Evolutionary conservation across 2,113 vertebrate species (phyloP), one percentile per base, ranked within the genome.

Genomic region (Perccottus glenii): DNA sequence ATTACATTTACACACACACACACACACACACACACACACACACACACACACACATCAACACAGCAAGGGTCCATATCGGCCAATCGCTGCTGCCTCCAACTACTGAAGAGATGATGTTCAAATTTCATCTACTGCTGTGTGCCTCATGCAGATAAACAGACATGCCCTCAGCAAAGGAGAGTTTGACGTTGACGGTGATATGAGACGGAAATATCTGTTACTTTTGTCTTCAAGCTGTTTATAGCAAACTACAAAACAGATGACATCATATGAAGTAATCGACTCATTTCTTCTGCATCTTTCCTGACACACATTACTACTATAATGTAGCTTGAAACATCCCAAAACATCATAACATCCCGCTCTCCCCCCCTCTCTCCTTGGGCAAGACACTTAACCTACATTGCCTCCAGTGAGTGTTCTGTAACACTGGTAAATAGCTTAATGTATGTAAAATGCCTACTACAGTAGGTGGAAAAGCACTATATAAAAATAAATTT

Each of bases 71-170:
- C 48, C 42, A 59, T 27, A 47, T 71, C 53, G 65, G 42, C 62
- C 58, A 27, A 8, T 50, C 15, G 10, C 62, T 51, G 3, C 11
- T 11, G 11, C 9, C 6, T 52, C 19, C 33, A n/a, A 16, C 7
- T 42, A n/a, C n/a, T n/a, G n/a, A n/a, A 32, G 11, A 59, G 42
- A 50, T 7, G 0, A 64, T 64, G 60, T 36, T 56, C 44, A 67
- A 42, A 61, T 70, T 49, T 83, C 57, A 77, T 67, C 60, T 51
- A n/a, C 36, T 8, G 3, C 68, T 52, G 47, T 72, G 69, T 66
- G 63, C 67, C 16, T 56, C 32, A 43, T 73, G 44, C 9, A 45
- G 44, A 45, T 11, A 10, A 11, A 49, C 16, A 19, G 73, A 48
- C 64, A 42, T 64, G 46, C 40, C 19, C 14, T 40, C 6, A 27